Evolutionary conservation across 2,113 vertebrate species (phyloP).

Genomic region (Brachirus orientalis): DNA sequence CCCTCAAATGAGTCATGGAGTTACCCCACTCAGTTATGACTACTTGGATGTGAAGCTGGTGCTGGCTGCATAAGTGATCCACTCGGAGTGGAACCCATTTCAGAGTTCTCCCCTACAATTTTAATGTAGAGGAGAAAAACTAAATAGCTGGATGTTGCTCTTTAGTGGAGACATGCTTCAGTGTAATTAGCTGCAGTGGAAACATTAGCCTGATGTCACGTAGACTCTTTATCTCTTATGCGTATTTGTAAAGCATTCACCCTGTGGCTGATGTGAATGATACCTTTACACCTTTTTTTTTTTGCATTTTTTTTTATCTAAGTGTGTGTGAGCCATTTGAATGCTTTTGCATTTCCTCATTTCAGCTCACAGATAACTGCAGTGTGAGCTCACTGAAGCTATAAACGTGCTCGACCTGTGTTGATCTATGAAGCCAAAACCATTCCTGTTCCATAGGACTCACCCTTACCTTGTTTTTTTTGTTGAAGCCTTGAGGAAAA

Average conservation of each 20-base stretch:
- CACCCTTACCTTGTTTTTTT: constrained; percentile 17
- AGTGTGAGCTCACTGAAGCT: neutral
- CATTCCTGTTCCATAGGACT: constrained; percentile 33
- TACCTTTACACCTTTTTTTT: constrained; percentile 15
- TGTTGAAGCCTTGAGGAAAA: constrained; percentile 24
- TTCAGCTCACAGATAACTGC: constrained; percentile 7
- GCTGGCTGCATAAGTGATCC: neutral
- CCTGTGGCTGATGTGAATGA: constrained; percentile 24
- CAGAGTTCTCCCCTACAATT: neutral
- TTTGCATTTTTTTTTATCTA: constrained; percentile 8
- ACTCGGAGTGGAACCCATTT: neutral
- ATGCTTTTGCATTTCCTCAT: constrained; percentile 51
- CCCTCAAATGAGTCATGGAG: constrained; percentile 4
- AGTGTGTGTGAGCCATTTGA: constrained; percentile 26
- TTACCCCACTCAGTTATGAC: constrained; percentile 1
- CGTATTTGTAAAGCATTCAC: neutral
- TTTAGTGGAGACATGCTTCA: too few relatives aligned
- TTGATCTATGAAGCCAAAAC: constrained; percentile 26
- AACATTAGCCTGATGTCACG: neutral
- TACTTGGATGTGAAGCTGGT: neutral
- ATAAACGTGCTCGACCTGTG: constrained; percentile 8
- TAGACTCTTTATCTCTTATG: too few relatives aligned
- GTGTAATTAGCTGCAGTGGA: neutral
- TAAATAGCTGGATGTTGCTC: neutral
- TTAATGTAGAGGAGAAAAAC: neutral